Evolutionary conservation across 2,888 invertebrate genomes (phyloP), one percentile per base, ranked within the genome.

Genomic region (Acronicta aceris): DNA sequence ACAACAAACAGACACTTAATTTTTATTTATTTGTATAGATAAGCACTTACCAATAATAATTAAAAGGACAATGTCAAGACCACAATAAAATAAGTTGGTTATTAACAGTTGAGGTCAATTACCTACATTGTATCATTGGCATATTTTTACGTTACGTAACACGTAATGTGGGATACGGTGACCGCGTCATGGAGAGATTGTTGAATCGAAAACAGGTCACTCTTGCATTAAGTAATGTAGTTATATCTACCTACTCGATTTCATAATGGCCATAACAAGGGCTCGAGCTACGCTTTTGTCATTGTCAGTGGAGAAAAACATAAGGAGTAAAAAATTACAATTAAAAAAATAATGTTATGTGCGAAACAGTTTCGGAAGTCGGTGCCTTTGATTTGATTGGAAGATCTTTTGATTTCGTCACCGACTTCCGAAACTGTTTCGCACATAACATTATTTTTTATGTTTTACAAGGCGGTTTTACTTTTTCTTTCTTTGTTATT

Each of bases 31-130:
- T n/a, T n/a, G n/a, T n/a, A n/a, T n/a, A n/a, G n/a, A n/a, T n/a
- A n/a, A n/a, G n/a, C 12, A 36, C 1, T 4, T 33, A 33, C 9
- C n/a, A 38, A 38, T 38, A 38, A 38, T n/a, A 38, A 2, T 13
- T 13, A 7, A 13, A 13, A 6, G 7, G 6, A 45, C 59, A 70
- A 58, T 65, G 58, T 65, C 74, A 70, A 62, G 46, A 52, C 9
- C 45, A 49, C 12, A 45, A 30, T 15, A 12, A 50, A 59, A 47
- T 21, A 21, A 38, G n/a, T 7, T 13, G 3, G 36, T 38, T 1
- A 38, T 49, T 46, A 10, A 5, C 33, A n/a, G 16, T 15, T 25
- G 8, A 25, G 41, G n/a, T 41, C 21, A 53, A 43, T 33, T 21
- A 30, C n/a, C 30, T 30, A 12, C 15, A 15, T 27, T n/a, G n/a